Evolutionary conservation across 2,797 vertebrate species (phyloP), one percentile per base, ranked within the genome.

Genomic region (Pseudochirops corinnae): DNA sequence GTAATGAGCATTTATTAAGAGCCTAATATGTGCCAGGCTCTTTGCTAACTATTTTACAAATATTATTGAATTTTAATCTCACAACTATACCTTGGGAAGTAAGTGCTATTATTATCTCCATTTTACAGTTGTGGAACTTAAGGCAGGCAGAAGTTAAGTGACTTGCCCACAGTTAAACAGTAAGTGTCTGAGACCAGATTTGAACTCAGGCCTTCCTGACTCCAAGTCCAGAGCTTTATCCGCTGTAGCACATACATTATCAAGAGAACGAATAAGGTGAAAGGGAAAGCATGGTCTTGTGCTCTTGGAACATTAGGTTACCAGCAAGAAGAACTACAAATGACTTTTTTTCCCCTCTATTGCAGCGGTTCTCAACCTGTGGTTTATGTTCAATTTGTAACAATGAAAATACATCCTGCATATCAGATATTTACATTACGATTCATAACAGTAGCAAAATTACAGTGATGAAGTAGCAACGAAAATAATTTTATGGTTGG

Each of bases 241-340:
- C 67, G 24, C n/a, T 24, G n/a, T 21, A 39, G 16, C n/a, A 39
- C 39, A 46, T 24, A 46, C 4, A 18, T 82, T 82, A n/a, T 18
- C n/a, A 82, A 82, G 18, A 10, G 16, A n/a, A 46, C 24, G n/a
- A 46, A 46, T 39, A 39, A 74, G 18, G 60, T 33, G 60, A 74
- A 74, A 82, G 2, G 56, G 95, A 95, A 58, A 94, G 12, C 9
- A 29, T 7, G 94, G 62, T 74, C 39, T 87, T 55, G 94, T 0
- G 7, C 55, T 95, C 94, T 67, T 93, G 53, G 67, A 94, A 93
- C 0, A 0, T 95, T 56, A 91, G n/a, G 12, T 62, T 90, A 94
- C 57, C 96, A 21, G 52, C 90, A 93, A 95, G 67, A 1, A 55
- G 90, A 96, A 91, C 52, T 60, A 93, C 53, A 94, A 94, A 95